Base-by-base conservation (phyloP, 2,113 vertebrate species). In the Odobenus rosmarus region DNA sequence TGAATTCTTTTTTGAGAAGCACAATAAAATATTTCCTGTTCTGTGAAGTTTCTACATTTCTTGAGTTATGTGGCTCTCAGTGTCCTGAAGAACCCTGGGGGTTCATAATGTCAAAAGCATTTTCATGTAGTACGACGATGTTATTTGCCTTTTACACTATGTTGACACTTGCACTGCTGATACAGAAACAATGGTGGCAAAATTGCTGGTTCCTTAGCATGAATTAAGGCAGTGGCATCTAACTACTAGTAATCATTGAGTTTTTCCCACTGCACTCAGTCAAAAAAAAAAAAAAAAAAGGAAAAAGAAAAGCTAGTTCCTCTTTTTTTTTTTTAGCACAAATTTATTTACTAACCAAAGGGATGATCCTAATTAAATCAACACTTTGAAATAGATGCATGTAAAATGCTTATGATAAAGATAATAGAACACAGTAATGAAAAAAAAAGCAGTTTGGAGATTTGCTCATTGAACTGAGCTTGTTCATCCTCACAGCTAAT, bases 1-100 rank as follows among this genome's bases (percentile, higher is more conserved):
- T 36, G 53, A 61, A 15, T 79, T 93, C 16, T 72, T 97, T 85
- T 97, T 84, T 95, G 71, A 76, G 87, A 84, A 83, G 53, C 15
- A 71, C 0, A 46, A 69, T 76, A 82, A 93, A 87, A 24, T 88
- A 13, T 62, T 72, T 77, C 13, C 36, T 79, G 6, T 57, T 93
- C 19, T 59, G 4, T 90, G 53, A 90, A 15, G 39, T 95, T 69
- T 96, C 33, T 64, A 31, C 64, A 76, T 90, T 93, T 95, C 7
- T 93, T 94, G 62, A 95, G 53, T 86, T 53, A 72, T 53, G 9
- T 88, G 42, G 11, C 19, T 83, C 7, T 93, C 55, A 76, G 57
- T 93, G 15, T 67, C 3, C 26, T 84, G 12, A 18, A 55, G 49
- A 93, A 79, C 2, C 3, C 26, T 90, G 39, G 31, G 26, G 3